Base-by-base conservation (phyloP, 2,113 vertebrate species). In the Murina feae region DNA sequence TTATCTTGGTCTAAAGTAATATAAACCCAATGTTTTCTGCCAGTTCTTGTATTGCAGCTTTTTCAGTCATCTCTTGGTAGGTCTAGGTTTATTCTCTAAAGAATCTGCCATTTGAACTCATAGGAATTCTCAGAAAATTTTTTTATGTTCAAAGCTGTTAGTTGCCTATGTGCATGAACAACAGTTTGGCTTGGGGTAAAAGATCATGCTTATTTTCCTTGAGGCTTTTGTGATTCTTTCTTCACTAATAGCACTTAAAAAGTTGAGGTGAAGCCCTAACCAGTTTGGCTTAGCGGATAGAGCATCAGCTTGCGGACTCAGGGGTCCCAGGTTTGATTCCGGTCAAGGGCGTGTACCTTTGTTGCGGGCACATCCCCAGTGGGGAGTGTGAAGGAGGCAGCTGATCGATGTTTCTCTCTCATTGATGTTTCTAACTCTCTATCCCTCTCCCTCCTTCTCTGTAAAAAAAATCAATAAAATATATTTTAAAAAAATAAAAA, bases 81-180 rank as follows among this genome's bases (percentile, higher is more conserved):
- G 20, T 16, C 42, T 42, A 63, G 78, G 55, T 82, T 83, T 81
- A 60, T 53, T 9, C 16, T 86, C 79, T 91, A 3, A 8, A 86
- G 47, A 83, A 23, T 79, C 30, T 25, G 93, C 76, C 69, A 32
- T 53, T 89, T 37, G 42, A 39, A 81, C 37, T 47, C 35, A 44
- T 4, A 80, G 42, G 25, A 87, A 86, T 74, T 90, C 47, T 95
- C 47, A 82, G 80, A 86, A 76, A 86, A 76, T 82, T 86, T 30
- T 85, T 86, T 86, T 90, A 71, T 42, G 35, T 83, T 79, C 2
- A 3, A 74, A 83, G 23, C 2, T 72, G 11, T 63, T 68, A 76
- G 55, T 86, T 78, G 28, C 66, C 12, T 74, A 35, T 65, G 42
- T 65, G 74, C 42, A 74, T 63, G 28, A 68, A 51, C 28, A 42